Base-by-base conservation (phyloP, 2,113 vertebrate genomes). In the Phylloscopus whistleri region DNA sequence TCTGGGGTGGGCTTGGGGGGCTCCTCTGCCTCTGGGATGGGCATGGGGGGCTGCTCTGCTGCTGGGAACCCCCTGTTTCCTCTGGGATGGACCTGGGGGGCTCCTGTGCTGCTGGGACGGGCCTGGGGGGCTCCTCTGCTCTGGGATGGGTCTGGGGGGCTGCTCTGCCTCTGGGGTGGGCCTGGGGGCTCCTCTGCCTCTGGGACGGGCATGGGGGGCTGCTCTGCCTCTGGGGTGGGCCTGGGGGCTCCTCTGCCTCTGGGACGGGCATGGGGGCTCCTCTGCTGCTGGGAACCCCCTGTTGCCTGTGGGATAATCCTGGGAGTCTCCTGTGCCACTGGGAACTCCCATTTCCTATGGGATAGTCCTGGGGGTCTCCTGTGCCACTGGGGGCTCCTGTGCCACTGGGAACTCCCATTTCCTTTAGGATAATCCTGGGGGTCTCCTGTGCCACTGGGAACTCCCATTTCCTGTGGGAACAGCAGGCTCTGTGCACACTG, bases 401-500 rank as follows among this genome's bases (percentile, higher is more conserved):
- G 52, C 28, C 27, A 3, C 28, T 30, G 52, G 16, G 51, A 30
- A 20, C 2, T 13, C 53, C 31, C 30, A 8, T 55, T 31, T 55
- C 18, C 18, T 55, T 2, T 55, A 6, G 31, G 19, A 19, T 5
- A 1, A 3, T 9, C 16, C 13, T 6, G 3, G 13, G 13, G 53
- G 52, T n/a, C 59, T 85, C 24, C 55, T 21, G 20, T 46, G 10
- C 10, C 10, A 0, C 63, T 56, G 67, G 33, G 24, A 70, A 21
- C 6, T 13, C 35, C 28, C 3, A 0, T 26, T 35, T 10, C 62
- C 89, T 43, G 28, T 0, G 3, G 67, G 51, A 55, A 33, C 6
- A 11, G 39, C 4, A 2, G 52, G 41, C 2, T 35, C 69, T 16
- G n/a, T 13, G 60, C 31, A 0, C 0, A 1, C 1, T 51, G 87